A percentile compares a stretch with the other conserved stretches of the same genome.
These are phyloP conservation scores for Eleginops maclovinus DNA, from an alignment of 2,113 vertebrate species.

Conservation along the genomic window DNA sequence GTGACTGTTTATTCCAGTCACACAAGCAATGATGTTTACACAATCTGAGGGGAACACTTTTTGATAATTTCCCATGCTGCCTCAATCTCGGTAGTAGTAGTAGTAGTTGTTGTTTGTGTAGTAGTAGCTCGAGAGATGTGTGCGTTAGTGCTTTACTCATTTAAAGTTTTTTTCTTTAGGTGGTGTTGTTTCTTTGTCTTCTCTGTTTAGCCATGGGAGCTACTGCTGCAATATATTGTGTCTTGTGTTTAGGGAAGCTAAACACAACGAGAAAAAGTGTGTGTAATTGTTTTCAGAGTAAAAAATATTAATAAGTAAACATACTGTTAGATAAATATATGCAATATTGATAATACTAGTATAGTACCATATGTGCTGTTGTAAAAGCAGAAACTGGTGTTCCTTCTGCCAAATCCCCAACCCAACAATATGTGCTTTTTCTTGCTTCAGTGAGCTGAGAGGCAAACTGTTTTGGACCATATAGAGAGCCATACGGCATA, in stretches of 20 bases:
- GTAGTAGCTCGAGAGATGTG: slow-evolving; percentile 9
- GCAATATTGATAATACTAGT: background rate
- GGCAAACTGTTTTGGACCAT: background rate
- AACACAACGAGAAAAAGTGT: background rate
- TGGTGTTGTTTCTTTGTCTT: slow-evolving; percentile 9
- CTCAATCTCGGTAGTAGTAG: slow-evolving; percentile 4
- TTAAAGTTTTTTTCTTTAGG: slow-evolving; percentile 7
- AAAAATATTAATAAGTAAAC: background rate
- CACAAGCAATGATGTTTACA: slow-evolving; percentile 17
- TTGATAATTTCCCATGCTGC: slow-evolving; percentile 13
- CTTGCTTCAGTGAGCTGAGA: background rate
- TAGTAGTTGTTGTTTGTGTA: slow-evolving; percentile 6
- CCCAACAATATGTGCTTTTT: background rate
- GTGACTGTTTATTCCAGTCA: slow-evolving; percentile 15
- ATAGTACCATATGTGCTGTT: background rate
- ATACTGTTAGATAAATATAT: background rate
- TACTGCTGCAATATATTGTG: background rate
- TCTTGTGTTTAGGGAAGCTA: background rate
- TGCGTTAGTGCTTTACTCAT: background rate
- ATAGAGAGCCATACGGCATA: background rate
- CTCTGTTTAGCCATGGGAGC: background rate
- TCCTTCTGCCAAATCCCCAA: background rate
- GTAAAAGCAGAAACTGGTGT: background rate
- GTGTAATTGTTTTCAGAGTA: background rate
- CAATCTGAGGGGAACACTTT: slow-evolving; percentile 11